A percentile compares a stretch with the other conserved stretches of the same genome.
These are phyloP conservation scores for Parascotia fuliginaria DNA, from an alignment of 2,888 invertebrate genomes.

Conservation along the genomic window DNA sequence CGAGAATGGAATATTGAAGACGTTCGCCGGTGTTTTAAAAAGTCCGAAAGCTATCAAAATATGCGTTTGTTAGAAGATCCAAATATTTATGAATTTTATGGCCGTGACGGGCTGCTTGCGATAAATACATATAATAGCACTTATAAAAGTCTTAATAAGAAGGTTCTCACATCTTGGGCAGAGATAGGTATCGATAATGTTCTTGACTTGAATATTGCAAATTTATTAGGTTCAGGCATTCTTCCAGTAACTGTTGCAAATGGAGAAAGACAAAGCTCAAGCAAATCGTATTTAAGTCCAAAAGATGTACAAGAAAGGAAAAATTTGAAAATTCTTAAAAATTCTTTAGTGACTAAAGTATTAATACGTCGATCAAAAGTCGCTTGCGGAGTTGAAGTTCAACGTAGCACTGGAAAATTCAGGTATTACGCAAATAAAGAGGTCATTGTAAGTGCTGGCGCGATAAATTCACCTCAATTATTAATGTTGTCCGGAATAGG, in stretches of 20 bases:
- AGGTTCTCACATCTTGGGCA: constrained; percentile 65
- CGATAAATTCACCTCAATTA: background rate
- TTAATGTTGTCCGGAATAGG: background rate
- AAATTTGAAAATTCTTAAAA: constrained; percentile 28
- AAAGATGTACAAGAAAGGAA: constrained; percentile 37
- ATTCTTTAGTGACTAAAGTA: constrained; percentile 23
- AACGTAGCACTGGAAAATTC: no score
- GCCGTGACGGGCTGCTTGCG: constrained; percentile 71
- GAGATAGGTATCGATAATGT: constrained; percentile 71
- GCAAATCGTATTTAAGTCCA: constrained; percentile 80
- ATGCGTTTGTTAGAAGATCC: constrained; percentile 42
- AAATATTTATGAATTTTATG: constrained; percentile 56
- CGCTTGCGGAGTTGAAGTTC: constrained; percentile 31
- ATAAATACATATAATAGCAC: constrained; percentile 76
- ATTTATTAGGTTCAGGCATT: constrained; percentile 74
- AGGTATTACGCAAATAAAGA: constrained; percentile 9
- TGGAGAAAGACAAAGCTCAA: constrained; percentile 84
- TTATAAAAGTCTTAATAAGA: constrained; percentile 53
- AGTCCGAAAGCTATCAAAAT: constrained; percentile 74
- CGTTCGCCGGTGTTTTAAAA: constrained; percentile 77
- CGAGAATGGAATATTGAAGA: constrained; percentile 82
- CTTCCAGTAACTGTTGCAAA: constrained; percentile 72
- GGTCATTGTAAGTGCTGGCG: background rate
- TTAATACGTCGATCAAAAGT: constrained; percentile 18
- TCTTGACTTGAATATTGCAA: constrained; percentile 68